Conservation (phyloP, 1,140 invertebrate genomes). For the Saccostrea glomerata region DNA sequence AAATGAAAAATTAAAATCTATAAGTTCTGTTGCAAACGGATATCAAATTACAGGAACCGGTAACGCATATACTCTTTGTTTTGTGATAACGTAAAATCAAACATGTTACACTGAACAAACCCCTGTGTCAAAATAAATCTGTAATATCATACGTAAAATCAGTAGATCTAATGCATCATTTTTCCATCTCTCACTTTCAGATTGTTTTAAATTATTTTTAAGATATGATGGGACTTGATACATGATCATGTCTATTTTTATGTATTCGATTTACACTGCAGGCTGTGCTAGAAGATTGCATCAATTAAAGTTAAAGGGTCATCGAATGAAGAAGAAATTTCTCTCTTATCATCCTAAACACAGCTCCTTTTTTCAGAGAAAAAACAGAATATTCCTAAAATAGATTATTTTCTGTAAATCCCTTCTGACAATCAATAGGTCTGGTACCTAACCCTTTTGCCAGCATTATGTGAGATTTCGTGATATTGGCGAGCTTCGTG, state of each 20-base stretch:
- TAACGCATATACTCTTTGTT: too few species aligned
- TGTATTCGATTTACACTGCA: not conserved
- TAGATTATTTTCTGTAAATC: not conserved
- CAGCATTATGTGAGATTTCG: not conserved
- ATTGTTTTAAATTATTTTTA: too few species aligned
- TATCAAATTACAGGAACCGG: too few species aligned
- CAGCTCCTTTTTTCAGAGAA: not conserved
- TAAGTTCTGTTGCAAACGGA: too few species aligned
- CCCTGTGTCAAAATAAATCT: too few species aligned
- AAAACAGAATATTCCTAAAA: not conserved
- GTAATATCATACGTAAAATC: too few species aligned
- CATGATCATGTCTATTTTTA: not conserved
- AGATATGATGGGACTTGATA: too few species aligned
- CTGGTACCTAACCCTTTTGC: not conserved
- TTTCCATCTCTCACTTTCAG: too few species aligned
- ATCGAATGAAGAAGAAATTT: not conserved
- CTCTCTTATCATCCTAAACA: not conserved
- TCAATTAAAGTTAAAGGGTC: not conserved
- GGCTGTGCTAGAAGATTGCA: not conserved
- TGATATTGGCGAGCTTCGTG: constrained; percentile 1
- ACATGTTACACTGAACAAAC: too few species aligned
- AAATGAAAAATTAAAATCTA: too few species aligned
- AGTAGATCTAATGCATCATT: too few species aligned
- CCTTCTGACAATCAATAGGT: not conserved
- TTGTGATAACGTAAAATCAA: too few species aligned